Evolutionary conservation across 2,888 invertebrate genomes (phyloP), one percentile per base, ranked within the genome.

Genomic region (Drosophila buzzatii): DNA sequence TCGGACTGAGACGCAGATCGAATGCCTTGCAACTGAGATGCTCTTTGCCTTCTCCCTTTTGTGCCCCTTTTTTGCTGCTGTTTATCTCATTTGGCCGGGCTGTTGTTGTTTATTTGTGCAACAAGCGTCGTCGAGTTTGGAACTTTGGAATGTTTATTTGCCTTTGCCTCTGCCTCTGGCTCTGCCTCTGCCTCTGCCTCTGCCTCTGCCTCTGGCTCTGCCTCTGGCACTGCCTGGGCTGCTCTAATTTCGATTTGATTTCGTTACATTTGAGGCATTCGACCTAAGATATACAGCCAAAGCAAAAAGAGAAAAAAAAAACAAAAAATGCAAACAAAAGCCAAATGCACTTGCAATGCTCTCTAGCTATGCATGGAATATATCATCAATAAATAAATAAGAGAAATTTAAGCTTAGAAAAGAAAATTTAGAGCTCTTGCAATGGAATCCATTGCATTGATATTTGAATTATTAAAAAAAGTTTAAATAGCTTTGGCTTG

Each of bases 111-210:
- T 78, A 80, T 78, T 78, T 78, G 80, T 78, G 76, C 78, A 78
- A 76, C 76, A 76, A 72, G 74, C 79, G 59, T 61, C 60, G 76
- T 77, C 77, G 77, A 79, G 80, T 79, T 81, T 79, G 77, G 81
- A 80, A 65, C 69, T 77, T 78, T 64, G 74, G 70, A 78, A 81
- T 79, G 81, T 79, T 81, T 79, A 73, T 79, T 79, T 77, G 77
- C 66, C 53, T 73, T 45, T 41, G 37, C 27, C 16, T 14, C 39
- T 41, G 37, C 18, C 20, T 8, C 18, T 56, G 61, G 33, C 49
- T 35, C 20, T 52, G 65, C 59, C 63, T 27, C 7, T 66, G 63
- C 41, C 41, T 8, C 42, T 16, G 35, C 14, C 39, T 6, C 9
- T 23, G 33, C 23, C 35, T 14, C 9, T 27, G 62, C 18, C 35